phyloP scores from a whole-genome alignment of 2,888 invertebrate species.

The Noctua janthina region DNA sequence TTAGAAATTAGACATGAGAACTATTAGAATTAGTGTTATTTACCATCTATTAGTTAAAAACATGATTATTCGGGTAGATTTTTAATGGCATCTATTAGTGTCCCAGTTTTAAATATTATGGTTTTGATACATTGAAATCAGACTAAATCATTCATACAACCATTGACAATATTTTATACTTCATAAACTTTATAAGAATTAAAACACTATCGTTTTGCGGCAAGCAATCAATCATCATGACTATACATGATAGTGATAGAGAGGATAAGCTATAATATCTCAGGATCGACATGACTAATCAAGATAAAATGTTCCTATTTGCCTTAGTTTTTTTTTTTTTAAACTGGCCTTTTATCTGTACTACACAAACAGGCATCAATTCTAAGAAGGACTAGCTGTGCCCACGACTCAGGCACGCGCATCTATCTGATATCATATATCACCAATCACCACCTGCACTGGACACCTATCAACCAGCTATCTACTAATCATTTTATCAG shows the following conservation, averaged over 20 bases:
- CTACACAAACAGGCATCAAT: not conserved
- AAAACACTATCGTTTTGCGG: slow-evolving; percentile 24
- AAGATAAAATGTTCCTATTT: slow-evolving; percentile 6
- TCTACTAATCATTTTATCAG: slow-evolving; percentile 38
- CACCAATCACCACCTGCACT: slow-evolving; percentile 17
- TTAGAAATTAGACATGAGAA: not conserved
- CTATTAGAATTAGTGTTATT: slow-evolving; percentile 8
- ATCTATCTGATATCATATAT: slow-evolving; percentile 17
- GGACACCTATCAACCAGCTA: slow-evolving; percentile 18
- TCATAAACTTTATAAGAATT: not conserved
- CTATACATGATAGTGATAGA: slow-evolving; percentile 21
- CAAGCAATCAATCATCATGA: slow-evolving; percentile 30
- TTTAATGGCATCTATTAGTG: not conserved
- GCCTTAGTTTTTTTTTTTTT: slow-evolving; percentile 11
- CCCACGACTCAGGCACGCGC: not conserved
- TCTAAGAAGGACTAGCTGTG: slow-evolving; percentile 5
- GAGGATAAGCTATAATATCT: slow-evolving; percentile 20
- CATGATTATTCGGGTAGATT: not conserved
- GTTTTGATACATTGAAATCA: not conserved
- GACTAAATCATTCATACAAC: not conserved
- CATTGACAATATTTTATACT: not conserved
- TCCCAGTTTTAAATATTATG: not conserved
- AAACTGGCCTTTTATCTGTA: slow-evolving; percentile 11
- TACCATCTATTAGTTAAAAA: not conserved
- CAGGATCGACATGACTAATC: slow-evolving; percentile 26